Evolutionary conservation across 2,888 invertebrate genomes (phyloP), one percentile per base, ranked within the genome.

Genomic region (Erebia palarica): DNA sequence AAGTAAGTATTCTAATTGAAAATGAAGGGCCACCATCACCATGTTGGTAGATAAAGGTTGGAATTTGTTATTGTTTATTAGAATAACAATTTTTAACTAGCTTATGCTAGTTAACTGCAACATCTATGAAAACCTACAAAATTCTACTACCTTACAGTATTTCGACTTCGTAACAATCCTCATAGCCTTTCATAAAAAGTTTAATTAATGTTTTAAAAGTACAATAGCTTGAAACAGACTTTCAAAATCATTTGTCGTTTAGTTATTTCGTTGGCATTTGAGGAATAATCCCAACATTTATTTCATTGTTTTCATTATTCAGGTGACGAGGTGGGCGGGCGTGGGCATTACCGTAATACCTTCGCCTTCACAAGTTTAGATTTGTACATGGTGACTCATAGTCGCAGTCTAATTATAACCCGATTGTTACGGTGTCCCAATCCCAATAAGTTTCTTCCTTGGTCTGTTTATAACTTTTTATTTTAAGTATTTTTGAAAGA

Each of bases 351-450:
- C 78, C 80, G 85, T 84, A 89, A 88, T 90, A 90, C 88, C 86
- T 87, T 86, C 85, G 87, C 87, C 83, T 83, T 82, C 76, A 74
- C 69, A 69, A 80, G 83, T 87, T 89, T 86, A 84, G 81, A 87
- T 87, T 84, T 84, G 85, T 89, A 86, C 84, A 82, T 82, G 82
- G 82, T 82, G 81, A 85, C 81, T 80, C 76, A 72, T 90, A 92
- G 84, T 91, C 92, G 92, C 81, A 76, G 78, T 88, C 90, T 92
- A 92, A 88, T 84, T 85, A 85, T 92, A 92, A 78, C 79, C 64
- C 79, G 79, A 86, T 86, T 85, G 85, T 87, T 84, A 86, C 84
- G 83, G 82, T 86, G 86, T 79, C 87, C 89, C 82, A 87, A 82
- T 87, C 90, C 82, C 77, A 79, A 81, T 76, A 63, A 9, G 16